Percentiles rank a stretch among this genome's conserved stretches.
Evolutionary conservation across 2,113 vertebrate genomes (phyloP).

Genomic region (Pelobates fuscus): DNA sequence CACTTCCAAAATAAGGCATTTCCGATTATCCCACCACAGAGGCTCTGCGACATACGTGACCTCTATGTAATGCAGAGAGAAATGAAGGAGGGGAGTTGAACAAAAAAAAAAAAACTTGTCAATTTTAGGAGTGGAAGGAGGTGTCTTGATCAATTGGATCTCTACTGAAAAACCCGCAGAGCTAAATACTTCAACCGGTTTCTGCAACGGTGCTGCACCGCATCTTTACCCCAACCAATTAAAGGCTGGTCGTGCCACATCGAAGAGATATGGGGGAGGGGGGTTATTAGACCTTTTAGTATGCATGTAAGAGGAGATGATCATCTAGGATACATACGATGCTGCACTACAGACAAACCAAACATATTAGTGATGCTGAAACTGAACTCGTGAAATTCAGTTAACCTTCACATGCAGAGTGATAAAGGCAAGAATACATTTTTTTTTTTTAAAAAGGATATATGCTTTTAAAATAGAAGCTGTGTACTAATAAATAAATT

Average conservation of each 20-base stretch:
- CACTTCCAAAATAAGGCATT: too few species aligned
- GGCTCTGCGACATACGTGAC: conserved; percentile 37
- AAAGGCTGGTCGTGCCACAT: background rate
- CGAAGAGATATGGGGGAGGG: conserved; percentile 16
- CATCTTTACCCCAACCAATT: background rate
- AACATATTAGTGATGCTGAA: too few species aligned
- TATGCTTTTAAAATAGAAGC: too few species aligned
- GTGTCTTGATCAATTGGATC: conserved; percentile 24
- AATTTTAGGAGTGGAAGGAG: background rate
- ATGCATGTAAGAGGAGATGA: background rate
- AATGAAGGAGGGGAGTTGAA: background rate
- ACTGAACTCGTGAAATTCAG: too few species aligned
- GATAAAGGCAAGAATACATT: too few species aligned
- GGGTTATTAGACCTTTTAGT: background rate
- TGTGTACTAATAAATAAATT: too few species aligned
- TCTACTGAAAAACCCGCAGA: conserved; percentile 4
- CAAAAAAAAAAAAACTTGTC: too few species aligned
- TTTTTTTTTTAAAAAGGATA: too few species aligned
- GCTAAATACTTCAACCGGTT: conserved; percentile 22
- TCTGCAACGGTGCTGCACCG: conserved; percentile 15
- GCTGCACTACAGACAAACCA: too few species aligned
- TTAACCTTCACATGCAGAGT: too few species aligned
- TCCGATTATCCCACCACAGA: too few species aligned
- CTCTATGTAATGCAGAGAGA: conserved; percentile 31
- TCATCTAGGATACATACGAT: background rate